Conservation (phyloP, 2,888 invertebrate genomes). For the Oligia latruncula region DNA sequence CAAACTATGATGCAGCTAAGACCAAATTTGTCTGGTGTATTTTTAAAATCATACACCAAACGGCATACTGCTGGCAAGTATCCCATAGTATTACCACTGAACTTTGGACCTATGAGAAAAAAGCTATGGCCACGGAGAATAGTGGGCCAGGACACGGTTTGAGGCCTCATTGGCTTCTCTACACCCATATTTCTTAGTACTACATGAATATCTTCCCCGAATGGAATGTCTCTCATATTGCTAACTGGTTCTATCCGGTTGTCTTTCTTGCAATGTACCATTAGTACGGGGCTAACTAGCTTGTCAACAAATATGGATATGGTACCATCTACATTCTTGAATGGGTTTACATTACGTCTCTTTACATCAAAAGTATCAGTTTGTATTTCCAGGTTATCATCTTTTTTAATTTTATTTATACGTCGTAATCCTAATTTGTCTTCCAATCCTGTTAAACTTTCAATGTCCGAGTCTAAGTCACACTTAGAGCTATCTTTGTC, state of each 20-base stretch:
- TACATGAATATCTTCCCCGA: conserved; percentile 77
- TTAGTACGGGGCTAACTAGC: conserved; percentile 80
- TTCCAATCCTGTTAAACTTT: conserved; percentile 69
- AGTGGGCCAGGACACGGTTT: conserved; percentile 93
- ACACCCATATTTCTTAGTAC: conserved; percentile 79
- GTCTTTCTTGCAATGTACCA: conserved; percentile 84
- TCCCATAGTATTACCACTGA: conserved; percentile 93
- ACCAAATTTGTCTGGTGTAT: conserved; percentile 82
- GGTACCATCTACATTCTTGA: conserved; percentile 79
- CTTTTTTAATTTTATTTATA: conserved; percentile 50
- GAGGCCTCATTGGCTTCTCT: conserved; percentile 88
- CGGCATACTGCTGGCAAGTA: conserved; percentile 92
- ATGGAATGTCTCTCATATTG: conserved; percentile 78
- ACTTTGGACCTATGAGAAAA: conserved; percentile 90
- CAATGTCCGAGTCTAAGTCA: conserved; percentile 70
- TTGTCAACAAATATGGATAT: conserved; percentile 86
- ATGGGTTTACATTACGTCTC: conserved; percentile 80
- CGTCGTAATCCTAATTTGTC: conserved; percentile 68
- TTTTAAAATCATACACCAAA: conserved; percentile 85
- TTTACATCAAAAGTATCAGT: conserved; percentile 25
- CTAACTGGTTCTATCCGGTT: conserved; percentile 76
- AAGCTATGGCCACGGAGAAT: conserved; percentile 92
- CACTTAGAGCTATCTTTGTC: conserved; percentile 40
- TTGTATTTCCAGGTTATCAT: conserved; percentile 17
- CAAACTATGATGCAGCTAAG: conserved; percentile 92